Conservation (phyloP, 2,797 vertebrate genomes). For the Pelobates cultripes region DNA sequence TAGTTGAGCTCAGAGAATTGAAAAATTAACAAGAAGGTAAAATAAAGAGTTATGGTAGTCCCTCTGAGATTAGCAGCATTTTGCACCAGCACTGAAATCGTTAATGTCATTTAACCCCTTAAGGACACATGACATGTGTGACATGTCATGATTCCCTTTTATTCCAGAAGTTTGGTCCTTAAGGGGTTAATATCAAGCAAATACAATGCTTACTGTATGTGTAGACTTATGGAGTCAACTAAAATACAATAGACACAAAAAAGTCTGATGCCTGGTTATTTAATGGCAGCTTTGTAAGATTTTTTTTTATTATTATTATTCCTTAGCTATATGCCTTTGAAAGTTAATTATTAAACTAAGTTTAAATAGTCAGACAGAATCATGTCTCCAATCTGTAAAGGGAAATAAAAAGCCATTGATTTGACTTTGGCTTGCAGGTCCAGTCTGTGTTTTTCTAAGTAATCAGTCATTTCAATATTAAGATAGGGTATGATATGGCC, state of each 20-base stretch:
- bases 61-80: no score
- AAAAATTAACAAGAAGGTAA: no score
- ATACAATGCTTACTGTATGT: constrained; percentile 18
- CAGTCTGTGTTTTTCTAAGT: constrained; percentile 9
- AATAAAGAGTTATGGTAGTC: no score
- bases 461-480: constrained; percentile 38
- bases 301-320: constrained; percentile 36
- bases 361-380: constrained; percentile 63
- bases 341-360: constrained; percentile 63
- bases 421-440: constrained; percentile 24
- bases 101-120: neutral
- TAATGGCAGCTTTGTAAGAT: constrained; percentile 17
- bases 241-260: constrained; percentile 10
- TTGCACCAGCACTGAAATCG: neutral
- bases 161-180: no score
- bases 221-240: constrained; percentile 1
- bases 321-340: constrained; percentile 28
- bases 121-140: no score
- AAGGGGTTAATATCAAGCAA: neutral
- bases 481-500: neutral
- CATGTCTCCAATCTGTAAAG: constrained; percentile 55
- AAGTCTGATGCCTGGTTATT: neutral
- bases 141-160: no score
- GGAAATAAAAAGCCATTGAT: constrained; percentile 39
- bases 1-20: no score